These are phyloP conservation scores for Steatornis caripensis DNA, from an alignment of 2,113 vertebrate species.

Conservation along the genomic window DNA sequence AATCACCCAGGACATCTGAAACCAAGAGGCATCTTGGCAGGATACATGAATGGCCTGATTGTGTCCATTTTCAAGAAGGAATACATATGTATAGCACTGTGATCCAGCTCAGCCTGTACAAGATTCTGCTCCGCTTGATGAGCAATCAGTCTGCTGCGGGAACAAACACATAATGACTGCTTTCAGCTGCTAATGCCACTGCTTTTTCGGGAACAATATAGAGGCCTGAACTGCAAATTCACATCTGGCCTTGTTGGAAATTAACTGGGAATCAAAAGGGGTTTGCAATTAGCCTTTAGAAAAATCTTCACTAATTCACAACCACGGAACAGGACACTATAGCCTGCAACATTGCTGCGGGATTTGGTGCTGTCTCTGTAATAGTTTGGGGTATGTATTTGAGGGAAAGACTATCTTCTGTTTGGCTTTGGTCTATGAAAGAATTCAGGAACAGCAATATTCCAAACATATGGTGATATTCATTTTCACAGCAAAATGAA, in stretches of 20 bases:
- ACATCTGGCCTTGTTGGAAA: constrained; percentile 55
- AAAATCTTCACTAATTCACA: neutral
- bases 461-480: neutral
- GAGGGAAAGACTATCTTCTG: neutral
- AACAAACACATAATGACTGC: constrained; percentile 47
- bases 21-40: constrained; percentile 36
- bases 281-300: constrained; percentile 30
- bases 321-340: neutral
- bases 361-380: neutral
- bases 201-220: constrained; percentile 57
- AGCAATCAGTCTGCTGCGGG: constrained; percentile 47
- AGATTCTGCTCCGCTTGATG: constrained; percentile 15
- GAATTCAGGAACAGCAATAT: neutral
- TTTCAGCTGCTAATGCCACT: constrained; percentile 53
- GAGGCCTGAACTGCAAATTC: constrained; percentile 49
- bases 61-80: constrained; percentile 35
- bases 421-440: neutral
- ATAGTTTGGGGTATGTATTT: neutral
- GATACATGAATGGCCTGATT: constrained; percentile 42
- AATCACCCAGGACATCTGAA: constrained; percentile 37
- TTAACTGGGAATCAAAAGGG: neutral
- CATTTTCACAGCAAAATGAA: neutral
- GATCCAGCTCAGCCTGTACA: neutral
- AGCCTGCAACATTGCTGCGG: neutral
- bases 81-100: constrained; percentile 9